Base-by-base conservation (phyloP, 2,888 invertebrate species). In the Nineta flava region DNA sequence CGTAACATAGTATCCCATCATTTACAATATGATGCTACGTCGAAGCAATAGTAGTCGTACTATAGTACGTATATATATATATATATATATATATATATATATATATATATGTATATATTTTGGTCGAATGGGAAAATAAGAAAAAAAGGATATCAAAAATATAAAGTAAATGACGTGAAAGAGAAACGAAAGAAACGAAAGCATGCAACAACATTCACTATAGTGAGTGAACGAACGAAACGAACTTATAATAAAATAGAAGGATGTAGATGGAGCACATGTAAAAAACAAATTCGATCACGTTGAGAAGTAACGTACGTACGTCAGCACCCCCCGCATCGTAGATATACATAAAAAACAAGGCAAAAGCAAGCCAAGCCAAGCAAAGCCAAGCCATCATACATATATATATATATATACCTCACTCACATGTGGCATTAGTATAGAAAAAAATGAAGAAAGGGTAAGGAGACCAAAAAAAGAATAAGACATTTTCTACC, bases 401-500 rank as follows among this genome's bases (percentile, higher is more conserved):
- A n/a, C 35, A 35, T 13, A 10, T 3, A 35, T n/a, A 35, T n/a
- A n/a, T 7, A 10, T n/a, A n/a, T 12, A 15, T 38, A 38, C 38
- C 38, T 13, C 38, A 13, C 38, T 38, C 38, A 26, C 26, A 26
- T 26, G 26, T 26, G 26, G 26, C 26, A 26, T 26, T 26, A 26
- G 26, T 26, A 7, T 26, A 7, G 26, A 26, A 7, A 26, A 26
- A 26, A 26, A 5, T 42, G 12, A n/a, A 38, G 13, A 13, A 38
- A 38, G 38, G 38, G 15, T 15, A 15, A 9, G 44, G 51, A 53
- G 48, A 49, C 49, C 53, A 52, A 51, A 51, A 54, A 53, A 51
- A 53, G 51, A 48, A 47, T 51, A 51, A 55, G 55, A 55, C 52
- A 53, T 53, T 55, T 62, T 63, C 66, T 66, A 65, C 65, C 66